Percentiles rank a stretch among this genome's conserved stretches.
Conservation (phyloP, 1,140 invertebrate genomes). For the Cydia strobilella region DNA sequence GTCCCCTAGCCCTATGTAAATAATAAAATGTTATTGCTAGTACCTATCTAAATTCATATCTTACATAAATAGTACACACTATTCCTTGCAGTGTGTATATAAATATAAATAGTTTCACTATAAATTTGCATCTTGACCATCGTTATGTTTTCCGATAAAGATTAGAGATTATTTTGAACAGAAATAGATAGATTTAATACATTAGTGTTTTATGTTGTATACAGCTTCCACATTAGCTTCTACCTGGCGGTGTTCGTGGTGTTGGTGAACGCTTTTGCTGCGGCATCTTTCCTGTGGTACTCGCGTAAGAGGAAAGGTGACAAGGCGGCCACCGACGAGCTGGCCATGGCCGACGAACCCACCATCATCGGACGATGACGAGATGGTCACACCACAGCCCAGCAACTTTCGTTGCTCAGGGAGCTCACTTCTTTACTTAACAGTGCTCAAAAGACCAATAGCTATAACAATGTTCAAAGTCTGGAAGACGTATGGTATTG, state of each 20-base stretch:
- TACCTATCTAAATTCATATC: no score
- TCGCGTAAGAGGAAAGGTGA: conserved; percentile 91
- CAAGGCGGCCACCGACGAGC: conserved; percentile 88
- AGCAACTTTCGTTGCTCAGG: conserved; percentile 48
- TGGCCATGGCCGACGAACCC: conserved; percentile 91
- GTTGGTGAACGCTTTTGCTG: conserved; percentile 84
- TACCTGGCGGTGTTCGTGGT: conserved; percentile 91
- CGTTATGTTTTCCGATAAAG: no score
- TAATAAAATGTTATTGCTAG: no score
- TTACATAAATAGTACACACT: no score
- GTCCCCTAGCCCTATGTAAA: conserved; percentile 1
- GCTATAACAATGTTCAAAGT: conserved; percentile 61
- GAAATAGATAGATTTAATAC: not conserved
- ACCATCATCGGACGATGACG: conserved; percentile 90
- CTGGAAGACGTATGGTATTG: conserved; percentile 57
- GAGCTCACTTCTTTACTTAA: conserved; percentile 66
- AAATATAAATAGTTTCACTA: no score
- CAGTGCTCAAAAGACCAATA: conserved; percentile 77
- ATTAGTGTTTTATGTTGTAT: conserved; percentile 31
- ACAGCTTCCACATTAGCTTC: conserved; percentile 87
- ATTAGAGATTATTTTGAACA: no score
- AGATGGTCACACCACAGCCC: conserved; percentile 37
- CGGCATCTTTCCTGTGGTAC: conserved; percentile 87
- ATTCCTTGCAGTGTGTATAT: no score
- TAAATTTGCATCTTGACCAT: no score